A percentile compares a stretch with the other conserved stretches of the same genome.
Conservation (phyloP, 2,797 vertebrate species). For the Rallus crepitans region DNA sequence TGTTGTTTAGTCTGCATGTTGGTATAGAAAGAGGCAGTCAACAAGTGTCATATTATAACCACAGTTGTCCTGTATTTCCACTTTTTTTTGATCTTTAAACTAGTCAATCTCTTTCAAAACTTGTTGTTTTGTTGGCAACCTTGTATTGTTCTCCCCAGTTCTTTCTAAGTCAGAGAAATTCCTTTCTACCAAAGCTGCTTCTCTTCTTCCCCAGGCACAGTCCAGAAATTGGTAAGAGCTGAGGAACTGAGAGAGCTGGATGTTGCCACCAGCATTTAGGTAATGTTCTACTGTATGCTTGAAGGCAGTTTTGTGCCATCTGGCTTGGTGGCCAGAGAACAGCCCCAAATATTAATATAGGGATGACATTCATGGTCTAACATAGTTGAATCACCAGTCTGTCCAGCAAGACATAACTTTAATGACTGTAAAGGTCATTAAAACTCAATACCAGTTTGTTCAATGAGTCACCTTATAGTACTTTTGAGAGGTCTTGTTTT, state of each 20-base stretch:
- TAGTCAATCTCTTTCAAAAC: not conserved
- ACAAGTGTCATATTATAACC: not conserved
- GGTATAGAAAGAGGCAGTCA: not conserved
- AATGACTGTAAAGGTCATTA: not conserved
- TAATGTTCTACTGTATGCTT: not conserved
- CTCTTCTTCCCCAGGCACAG: not conserved
- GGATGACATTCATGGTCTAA: not conserved
- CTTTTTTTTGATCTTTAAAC: not conserved
- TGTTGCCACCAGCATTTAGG: not conserved
- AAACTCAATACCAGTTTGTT: not conserved
- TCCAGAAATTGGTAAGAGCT: not conserved
- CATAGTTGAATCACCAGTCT: not conserved
- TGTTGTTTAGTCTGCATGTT: not conserved
- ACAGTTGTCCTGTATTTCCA: not conserved
- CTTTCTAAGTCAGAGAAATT: not conserved
- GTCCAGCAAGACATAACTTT: not conserved
- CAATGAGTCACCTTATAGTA: not conserved
- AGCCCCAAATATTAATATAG: not conserved
- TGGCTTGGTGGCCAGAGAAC: not conserved
- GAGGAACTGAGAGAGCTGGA: fast-evolving
- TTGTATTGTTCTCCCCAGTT: not conserved
- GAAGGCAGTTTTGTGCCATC: not conserved
- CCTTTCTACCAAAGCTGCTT: not conserved
- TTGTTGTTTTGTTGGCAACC: too few relatives aligned
- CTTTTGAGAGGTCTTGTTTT: not conserved